Base-by-base conservation (phyloP, 2,888 invertebrate species). In the Tetrapedia diversipes region DNA sequence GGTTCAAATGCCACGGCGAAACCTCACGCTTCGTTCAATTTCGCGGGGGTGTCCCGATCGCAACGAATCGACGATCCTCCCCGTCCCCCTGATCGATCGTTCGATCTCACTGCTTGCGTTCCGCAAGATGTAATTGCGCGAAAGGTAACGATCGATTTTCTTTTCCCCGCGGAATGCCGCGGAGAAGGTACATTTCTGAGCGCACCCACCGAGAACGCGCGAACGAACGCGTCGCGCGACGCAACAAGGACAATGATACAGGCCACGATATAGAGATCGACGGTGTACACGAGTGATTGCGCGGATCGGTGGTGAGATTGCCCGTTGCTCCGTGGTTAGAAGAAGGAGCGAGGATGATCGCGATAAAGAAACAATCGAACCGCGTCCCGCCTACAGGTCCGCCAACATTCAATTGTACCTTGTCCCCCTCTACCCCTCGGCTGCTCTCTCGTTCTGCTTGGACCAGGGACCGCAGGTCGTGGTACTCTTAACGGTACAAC, bases 281-380 rank as follows among this genome's bases (percentile, higher is more conserved):
- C 59, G 45, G 27, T 53, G 56, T 29, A 59, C 53, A 29, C 53
- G 70, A 70, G 73, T 64, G 79, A 81, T 72, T 76, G 71, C 79
- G 79, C 56, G 69, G 67, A 53, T 68, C 76, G 84, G 82, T 80
- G 78, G 80, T 79, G 80, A 81, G 83, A 82, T 83, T 77, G 82
- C 76, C n/a, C 81, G 75, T 83, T 86, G 86, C 81, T 61, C 81
- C 66, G 75, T 72, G 60, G 77, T 54, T n/a, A 79, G 75, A 80
- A 75, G 85, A 85, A 80, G 77, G 84, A 85, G 82, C 82, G 85
- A 85, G 86, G 86, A 88, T 86, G 88, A 89, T 89, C 90, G 89
- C 89, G 89, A 89, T 89, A 89, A 90, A 88, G 89, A 89, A 89
- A 89, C 89, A 90, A 89, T 89, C 89, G 90, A 89, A 89, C 86